Base-by-base conservation (phyloP, 1,140 invertebrate species). In the Hylaeus volcanicus region DNA sequence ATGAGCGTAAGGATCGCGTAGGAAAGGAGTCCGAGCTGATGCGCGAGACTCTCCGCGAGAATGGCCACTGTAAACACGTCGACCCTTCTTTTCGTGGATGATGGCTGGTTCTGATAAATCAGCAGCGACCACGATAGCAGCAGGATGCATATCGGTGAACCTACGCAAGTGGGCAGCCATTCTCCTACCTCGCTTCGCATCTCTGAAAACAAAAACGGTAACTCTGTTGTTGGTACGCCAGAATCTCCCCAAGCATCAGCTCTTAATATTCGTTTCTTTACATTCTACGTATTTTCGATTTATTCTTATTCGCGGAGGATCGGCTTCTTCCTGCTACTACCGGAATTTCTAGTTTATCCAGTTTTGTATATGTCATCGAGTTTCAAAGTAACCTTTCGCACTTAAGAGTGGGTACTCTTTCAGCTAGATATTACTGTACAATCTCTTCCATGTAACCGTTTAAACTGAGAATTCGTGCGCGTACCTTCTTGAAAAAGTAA, bases 41-140 rank as follows among this genome's bases (percentile, higher is more conserved):
- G 92, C 8, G 92, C 90, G 53, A 95, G 88, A 58, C 94, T 93
- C 82, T 94, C 89, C 1, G 90, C 85, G 66, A 94, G 88, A 5
- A 95, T 86, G 15, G 94, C 93, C 15, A 94, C 91, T 15, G 95
- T 88, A 55, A 95, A 93, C 39, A 95, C 91, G 73, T 95, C 95
- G 79, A 95, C 93, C n/a, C 93, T 93, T 39, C 94, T 88, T 91
- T 95, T 92, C 74, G 87, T 93, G 41, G 92, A 89, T 0, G 91
- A 88, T 15, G 94, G 92, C 81, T 94, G 94, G 58, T 93, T 94
- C 88, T 94, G 94, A 88, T 95, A 92, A 69, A 94, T 93, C 81
- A 94, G 88, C 37, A 94, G 89, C 0, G 91, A 91, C 94, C 94
- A 94, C 41, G 91, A 92, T n/a, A 94, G 85, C 71, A 93, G 83